Percentiles rank a stretch among this genome's conserved stretches.
Conservation (phyloP, 2,113 vertebrate species). For the Neotragus pygmaeus region DNA sequence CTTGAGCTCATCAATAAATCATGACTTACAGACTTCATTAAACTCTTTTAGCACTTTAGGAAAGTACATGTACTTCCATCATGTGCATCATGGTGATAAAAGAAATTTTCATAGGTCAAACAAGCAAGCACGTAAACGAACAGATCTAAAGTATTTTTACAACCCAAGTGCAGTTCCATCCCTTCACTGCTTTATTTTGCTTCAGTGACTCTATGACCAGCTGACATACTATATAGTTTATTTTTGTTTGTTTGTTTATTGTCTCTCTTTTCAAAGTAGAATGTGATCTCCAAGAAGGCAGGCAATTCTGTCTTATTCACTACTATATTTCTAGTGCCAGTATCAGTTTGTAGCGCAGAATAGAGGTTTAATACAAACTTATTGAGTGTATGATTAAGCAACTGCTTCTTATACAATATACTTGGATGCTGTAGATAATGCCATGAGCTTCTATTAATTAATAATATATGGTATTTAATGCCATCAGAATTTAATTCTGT, state of each 20-base stretch:
- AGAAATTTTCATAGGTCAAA: background rate
- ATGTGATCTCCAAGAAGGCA: background rate
- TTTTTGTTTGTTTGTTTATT: background rate
- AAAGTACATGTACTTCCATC: background rate
- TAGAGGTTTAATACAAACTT: background rate
- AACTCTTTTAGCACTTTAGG: background rate
- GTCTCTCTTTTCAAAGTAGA: background rate
- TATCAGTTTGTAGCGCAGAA: background rate
- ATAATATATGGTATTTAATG: background rate
- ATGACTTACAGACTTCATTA: background rate
- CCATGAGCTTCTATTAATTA: background rate
- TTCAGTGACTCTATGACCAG: background rate
- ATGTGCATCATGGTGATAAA: background rate
- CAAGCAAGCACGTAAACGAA: background rate
- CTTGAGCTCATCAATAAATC: background rate
- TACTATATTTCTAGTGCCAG: background rate
- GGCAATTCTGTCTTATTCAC: background rate
- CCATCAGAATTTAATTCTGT: background rate
- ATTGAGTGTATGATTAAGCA: background rate
- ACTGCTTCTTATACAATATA: background rate
- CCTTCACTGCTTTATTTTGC: background rate
- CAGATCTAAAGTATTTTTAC: background rate
- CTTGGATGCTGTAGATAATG: background rate
- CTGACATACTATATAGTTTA: background rate
- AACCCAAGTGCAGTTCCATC: accelerated